Evolutionary conservation across 1,140 invertebrate genomes (phyloP), one percentile per base, ranked within the genome.

Genomic region (Cardiocondyla obscurior): DNA sequence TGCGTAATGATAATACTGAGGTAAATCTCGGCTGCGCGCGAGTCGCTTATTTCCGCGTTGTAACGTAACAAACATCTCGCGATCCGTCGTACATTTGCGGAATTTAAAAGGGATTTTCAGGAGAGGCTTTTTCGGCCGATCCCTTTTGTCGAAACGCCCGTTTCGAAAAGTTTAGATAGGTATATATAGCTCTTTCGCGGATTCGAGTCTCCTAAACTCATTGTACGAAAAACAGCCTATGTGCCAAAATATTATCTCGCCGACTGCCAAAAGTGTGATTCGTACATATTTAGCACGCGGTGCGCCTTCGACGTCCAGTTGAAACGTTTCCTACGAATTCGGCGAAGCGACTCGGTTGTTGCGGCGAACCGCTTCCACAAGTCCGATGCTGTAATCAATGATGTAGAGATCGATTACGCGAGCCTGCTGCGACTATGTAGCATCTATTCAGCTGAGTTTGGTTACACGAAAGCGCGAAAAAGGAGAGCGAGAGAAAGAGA

Each of bases 371-470:
- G 69, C 69, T 74, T 69, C 53, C 76, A 83, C 60, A 46, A 60
- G 39, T 82, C 57, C 46, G 79, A 55, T 49, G 83, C 62, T 82
- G 51, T 19, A 70, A 77, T 86, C 84, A 74, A 36, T 60, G 60
- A 28, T 55, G 62, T 64, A 70, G 69, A 74, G 46, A 85, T 82
- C 85, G 79, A 86, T 85, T 49, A 67, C 42, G 77, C 85, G 77
- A 64, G 70, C 85, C 51, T 72, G 85, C 30, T 58, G 58, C 64
- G 25, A 58, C 73, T 84, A 46, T 76, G 72, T 76, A 77, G 72
- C 67, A n/a, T 73, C 58, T 42, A 49, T 62, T 65, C 49, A 46
- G 42, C 60, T 70, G 51, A 58, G 30, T 76, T 53, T 77, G 65
- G 58, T 72, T 81, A 72, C 46, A 67, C 51, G 81, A 73, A 49